A percentile compares a stretch with the other conserved stretches of the same genome.
Evolutionary conservation across 2,113 vertebrate species (phyloP).

Genomic region (Heterochromis multidens): DNA sequence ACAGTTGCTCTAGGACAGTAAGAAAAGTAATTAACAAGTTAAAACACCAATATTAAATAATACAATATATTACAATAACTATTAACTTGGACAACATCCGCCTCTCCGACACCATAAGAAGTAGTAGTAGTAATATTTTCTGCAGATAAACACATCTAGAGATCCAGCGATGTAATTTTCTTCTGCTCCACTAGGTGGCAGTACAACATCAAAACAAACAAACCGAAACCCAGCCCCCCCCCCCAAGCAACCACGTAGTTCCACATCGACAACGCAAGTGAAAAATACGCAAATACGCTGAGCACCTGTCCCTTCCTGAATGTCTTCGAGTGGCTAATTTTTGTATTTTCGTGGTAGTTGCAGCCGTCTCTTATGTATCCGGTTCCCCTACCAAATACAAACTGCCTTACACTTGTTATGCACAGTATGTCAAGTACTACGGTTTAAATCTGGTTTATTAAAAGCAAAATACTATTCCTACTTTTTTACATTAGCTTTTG

Average conservation of each 20-base stretch:
- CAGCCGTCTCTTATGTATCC: not conserved
- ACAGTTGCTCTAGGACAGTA: no score
- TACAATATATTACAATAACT: no score
- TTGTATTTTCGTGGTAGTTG: not conserved
- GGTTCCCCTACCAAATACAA: conserved; percentile 24
- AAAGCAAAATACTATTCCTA: not conserved
- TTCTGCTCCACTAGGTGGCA: not conserved
- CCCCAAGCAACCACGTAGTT: conserved; percentile 56
- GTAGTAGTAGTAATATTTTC: not conserved
- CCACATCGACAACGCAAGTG: conserved; percentile 79
- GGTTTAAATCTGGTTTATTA: not conserved
- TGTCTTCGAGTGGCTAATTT: not conserved
- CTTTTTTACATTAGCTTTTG: not conserved
- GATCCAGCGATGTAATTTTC: not conserved
- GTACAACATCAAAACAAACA: not conserved
- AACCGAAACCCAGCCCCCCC: conserved; percentile 16
- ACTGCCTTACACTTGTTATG: not conserved
- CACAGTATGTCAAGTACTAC: not conserved
- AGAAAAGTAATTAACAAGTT: no score
- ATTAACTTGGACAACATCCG: no score
- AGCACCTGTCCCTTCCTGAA: not conserved
- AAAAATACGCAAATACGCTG: conserved; percentile 41
- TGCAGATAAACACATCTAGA: not conserved
- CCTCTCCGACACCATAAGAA: no score
- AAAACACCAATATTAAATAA: no score